Evolutionary conservation across 2,113 vertebrate genomes (phyloP).

Genomic region (Hymenochirus boettgeri): DNA sequence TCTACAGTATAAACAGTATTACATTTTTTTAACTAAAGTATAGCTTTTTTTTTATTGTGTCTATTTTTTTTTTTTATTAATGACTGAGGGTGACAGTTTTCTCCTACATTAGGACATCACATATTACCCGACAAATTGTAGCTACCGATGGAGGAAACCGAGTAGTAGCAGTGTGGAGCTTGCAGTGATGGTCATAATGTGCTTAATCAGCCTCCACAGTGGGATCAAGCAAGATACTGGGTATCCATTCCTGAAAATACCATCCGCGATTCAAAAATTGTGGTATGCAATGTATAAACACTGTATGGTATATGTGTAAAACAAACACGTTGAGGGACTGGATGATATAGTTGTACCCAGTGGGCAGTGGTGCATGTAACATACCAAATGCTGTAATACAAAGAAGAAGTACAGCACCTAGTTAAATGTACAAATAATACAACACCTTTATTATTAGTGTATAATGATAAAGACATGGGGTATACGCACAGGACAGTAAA

Average conservation of each 20-base stretch:
- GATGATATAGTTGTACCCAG: no score
- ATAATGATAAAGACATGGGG: no score
- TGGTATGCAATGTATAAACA: conserved; percentile 60
- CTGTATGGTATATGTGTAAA: no score
- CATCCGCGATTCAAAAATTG: conserved; percentile 67
- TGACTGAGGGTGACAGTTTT: neutral
- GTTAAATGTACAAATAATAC: no score
- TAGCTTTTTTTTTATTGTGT: neutral
- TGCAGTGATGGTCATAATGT: conserved; percentile 71
- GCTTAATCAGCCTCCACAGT: conserved; percentile 76
- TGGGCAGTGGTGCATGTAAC: no score
- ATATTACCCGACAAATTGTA: conserved; percentile 65
- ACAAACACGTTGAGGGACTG: no score
- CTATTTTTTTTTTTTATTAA: no score
- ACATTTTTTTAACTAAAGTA: neutral
- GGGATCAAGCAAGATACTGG: conserved; percentile 74
- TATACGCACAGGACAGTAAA: no score
- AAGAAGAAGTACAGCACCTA: no score
- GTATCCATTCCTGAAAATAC: conserved; percentile 79
- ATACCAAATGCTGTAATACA: no score
- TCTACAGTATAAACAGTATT: no score
- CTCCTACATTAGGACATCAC: conserved; percentile 56
- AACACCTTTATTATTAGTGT: no score
- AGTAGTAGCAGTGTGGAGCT: conserved; percentile 78
- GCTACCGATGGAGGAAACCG: conserved; percentile 79